A percentile compares a stretch with the other conserved stretches of the same genome.
Evolutionary conservation across 1,140 invertebrate genomes (phyloP).

Genomic region (Leptinotarsa undecemlineata): DNA sequence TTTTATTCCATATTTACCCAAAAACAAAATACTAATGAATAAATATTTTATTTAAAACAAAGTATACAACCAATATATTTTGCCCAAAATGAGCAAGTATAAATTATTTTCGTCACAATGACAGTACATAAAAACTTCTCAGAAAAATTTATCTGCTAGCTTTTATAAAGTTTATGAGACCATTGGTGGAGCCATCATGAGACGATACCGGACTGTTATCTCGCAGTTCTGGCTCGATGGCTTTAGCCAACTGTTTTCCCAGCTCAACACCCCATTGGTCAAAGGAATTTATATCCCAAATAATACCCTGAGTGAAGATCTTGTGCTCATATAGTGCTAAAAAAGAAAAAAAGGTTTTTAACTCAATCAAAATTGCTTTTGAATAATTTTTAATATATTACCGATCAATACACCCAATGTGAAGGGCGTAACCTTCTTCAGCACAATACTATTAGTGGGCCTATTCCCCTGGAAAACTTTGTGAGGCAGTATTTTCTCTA

Average conservation of each 20-base stretch:
- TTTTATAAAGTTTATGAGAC: conserved; percentile 94
- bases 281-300: conserved; percentile 99
- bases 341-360: conserved; percentile 53
- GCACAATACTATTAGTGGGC: conserved; percentile 97
- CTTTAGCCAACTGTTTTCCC: conserved; percentile 97
- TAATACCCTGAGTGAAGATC: conserved; percentile 96
- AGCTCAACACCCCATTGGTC: conserved; percentile 99
- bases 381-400: conserved; percentile 55
- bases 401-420: conserved; percentile 94
- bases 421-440: conserved; percentile 92
- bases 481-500: conserved; percentile 87
- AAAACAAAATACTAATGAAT: too few relatives aligned
- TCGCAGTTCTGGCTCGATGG: conserved; percentile 91
- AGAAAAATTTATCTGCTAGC: conserved; percentile 50
- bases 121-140: neutral
- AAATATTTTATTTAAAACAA: conserved; percentile 15
- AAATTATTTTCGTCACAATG: conserved; percentile 7
- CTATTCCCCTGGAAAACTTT: conserved; percentile 97
- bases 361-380: neutral
- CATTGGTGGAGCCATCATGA: conserved; percentile 93
- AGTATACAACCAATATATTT: neutral
- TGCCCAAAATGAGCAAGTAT: neutral
- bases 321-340: conserved; percentile 97
- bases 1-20: too few relatives aligned
- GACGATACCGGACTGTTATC: conserved; percentile 64